Evolutionary conservation across 1,140 invertebrate genomes (phyloP), one percentile per base, ranked within the genome.

Genomic region (Paraescarpia echinospica): DNA sequence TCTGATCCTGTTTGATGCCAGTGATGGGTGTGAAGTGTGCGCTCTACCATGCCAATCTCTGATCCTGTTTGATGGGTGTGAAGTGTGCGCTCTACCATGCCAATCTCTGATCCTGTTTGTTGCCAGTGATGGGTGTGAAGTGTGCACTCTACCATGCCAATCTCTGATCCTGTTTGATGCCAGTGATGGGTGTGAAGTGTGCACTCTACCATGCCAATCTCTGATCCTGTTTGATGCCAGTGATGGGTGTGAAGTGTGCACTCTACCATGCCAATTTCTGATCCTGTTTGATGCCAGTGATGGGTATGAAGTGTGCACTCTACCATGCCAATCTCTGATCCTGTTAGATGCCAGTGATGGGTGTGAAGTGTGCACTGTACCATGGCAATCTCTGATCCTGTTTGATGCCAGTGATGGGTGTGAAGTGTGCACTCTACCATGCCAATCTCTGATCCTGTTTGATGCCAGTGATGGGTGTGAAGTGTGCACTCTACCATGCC

Each of bases 281-380:
- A n/a, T n/a, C n/a, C n/a, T n/a, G n/a, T 41, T 41, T 41, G 41
- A 6, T 93, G 89, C 93, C 96, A 97, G 95, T 48, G 35, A 93
- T 96, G 93, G 96, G 96, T 27, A 93, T 97, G 4, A 94, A 95
- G 4, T 97, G 97, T 95, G 94, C 95, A 27, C 97, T 98, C 90
- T 99, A 99, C 95, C 98, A 99, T 96, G 98, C 98, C 31, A 97
- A 97, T 93, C 95, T 98, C n/a, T n/a, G n/a, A n/a, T n/a, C n/a
- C n/a, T n/a, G n/a, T 41, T 41, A 6, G 41, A 6, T 93, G 89
- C 93, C 96, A 97, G 95, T 48, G 35, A 93, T 96, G 93, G 96
- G 96, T 27, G 93, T 97, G 4, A 94, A 95, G 4, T 97, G 97
- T 95, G 94, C 95, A 27, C 97, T 98, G 90, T 99, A 99, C 95